Percentiles rank a stretch among this genome's conserved stretches.
phyloP scores from a whole-genome alignment of 2,888 invertebrate genomes.

The Brenthis daphne region DNA sequence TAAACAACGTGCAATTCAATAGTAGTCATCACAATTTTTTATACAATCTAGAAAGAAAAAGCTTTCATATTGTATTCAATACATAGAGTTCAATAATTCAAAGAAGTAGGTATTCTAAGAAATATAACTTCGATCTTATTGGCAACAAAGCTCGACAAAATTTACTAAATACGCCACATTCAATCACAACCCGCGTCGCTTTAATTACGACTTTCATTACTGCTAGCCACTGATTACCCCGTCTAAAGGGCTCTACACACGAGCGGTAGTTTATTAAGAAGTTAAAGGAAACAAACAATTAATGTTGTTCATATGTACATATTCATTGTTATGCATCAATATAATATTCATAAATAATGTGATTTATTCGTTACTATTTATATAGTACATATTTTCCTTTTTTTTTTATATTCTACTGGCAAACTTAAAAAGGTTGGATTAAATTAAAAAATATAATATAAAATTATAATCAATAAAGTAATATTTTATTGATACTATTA shows the following conservation, averaged over 20 bases:
- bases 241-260: conserved; percentile 36
- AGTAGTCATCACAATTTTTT: too few species aligned
- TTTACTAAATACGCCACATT: conserved; percentile 39
- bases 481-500: too few species aligned
- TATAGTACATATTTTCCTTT: too few species aligned
- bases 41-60: too few species aligned
- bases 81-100: background rate
- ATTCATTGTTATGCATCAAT: too few species aligned
- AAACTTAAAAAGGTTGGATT: too few species aligned
- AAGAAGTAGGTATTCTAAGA: conserved; percentile 1
- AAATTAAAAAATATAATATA: too few species aligned
- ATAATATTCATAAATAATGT: too few species aligned
- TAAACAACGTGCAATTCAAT: too few species aligned
- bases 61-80: background rate
- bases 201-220: conserved; percentile 59
- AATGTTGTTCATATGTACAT: background rate
- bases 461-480: too few species aligned
- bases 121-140: conserved; percentile 21
- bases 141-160: conserved; percentile 13
- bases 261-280: conserved; percentile 3
- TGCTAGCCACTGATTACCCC: conserved; percentile 53
- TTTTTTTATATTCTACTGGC: too few species aligned
- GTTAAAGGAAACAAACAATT: background rate
- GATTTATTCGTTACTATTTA: too few species aligned
- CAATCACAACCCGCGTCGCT: conserved; percentile 46